Conservation (phyloP, 2,113 vertebrate species). For the Sylvilagus bachmani region DNA sequence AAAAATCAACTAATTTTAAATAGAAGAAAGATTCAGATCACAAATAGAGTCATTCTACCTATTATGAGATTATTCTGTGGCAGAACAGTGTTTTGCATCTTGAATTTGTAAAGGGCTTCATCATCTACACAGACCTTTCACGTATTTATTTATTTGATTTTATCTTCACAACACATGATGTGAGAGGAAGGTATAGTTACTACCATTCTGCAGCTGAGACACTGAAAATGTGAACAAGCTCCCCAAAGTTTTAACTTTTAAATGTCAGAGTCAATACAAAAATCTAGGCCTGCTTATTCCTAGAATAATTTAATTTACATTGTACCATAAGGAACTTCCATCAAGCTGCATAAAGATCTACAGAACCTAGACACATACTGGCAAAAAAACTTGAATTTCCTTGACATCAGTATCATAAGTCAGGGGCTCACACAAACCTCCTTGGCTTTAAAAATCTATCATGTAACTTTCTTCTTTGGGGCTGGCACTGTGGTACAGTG, state of each 20-base stretch:
- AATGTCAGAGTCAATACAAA: not conserved
- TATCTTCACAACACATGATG: not conserved
- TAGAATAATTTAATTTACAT: not conserved
- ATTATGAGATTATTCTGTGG: slow-evolving; percentile 21
- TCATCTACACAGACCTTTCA: slow-evolving; percentile 11
- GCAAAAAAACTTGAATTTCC: not conserved
- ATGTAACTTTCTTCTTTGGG: not conserved
- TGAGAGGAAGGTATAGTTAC: not conserved
- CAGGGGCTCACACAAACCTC: not conserved
- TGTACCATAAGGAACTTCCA: not conserved
- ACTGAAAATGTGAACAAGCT: not conserved
- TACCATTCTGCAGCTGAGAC: slow-evolving; percentile 26
- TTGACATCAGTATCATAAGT: not conserved
- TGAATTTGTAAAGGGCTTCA: slow-evolving; percentile 15
- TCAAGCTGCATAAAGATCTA: not conserved
- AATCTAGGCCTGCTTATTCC: not conserved
- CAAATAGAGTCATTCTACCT: not conserved
- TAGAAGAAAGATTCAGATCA: not conserved
- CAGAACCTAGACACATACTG: not conserved
- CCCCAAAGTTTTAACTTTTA: not conserved
- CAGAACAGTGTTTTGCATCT: slow-evolving; percentile 2
- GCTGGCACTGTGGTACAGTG: no score
- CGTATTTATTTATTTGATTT: slow-evolving; percentile 41
- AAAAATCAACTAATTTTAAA: no score
- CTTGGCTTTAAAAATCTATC: not conserved